Base-by-base conservation (phyloP, 2,113 vertebrate genomes). In the Podarcis muralis region DNA sequence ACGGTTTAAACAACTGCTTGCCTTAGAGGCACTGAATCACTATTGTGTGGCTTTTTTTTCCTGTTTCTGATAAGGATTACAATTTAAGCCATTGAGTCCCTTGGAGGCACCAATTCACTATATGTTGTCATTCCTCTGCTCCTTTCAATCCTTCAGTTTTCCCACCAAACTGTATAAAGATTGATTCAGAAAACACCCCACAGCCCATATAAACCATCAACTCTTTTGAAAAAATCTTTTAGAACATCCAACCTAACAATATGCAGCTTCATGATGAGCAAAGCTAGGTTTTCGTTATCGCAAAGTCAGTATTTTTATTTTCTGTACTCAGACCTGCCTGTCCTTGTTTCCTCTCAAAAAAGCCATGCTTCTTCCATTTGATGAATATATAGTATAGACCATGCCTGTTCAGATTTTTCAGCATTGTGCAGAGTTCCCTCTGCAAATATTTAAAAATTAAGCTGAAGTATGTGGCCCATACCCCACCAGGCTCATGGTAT, bases 381-480 rank as follows among this genome's bases (percentile, higher is more conserved):
- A 7, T 87, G 6, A 87, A 30, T 0, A 0, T 62, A 66, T 83
- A 77, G 8, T 81, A 76, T 1, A 32, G 15, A 6, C 16, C 27
- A 74, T n/a, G n/a, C n/a, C 9, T 83, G 20, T 62, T 35, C n/a
- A 13, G 6, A 6, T 84, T 53, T 83, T 35, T n/a, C 25, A 27
- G n/a, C 2, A 40, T n/a, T 43, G 6, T 40, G 53, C 68, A 20
- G 75, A 53, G 72, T 81, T 94, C 72, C 84, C 91, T 93, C 66
- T 86, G 84, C 83, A 94, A 74, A 89, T 92, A 90, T 87, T 87
- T 94, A 93, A 88, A 95, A 93, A 1, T 32, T 83, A 90, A 93
- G 40, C 27, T 90, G 72, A 87, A 94, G 90, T 88, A 40, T 84
- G 69, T 88, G 75, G 27, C 85, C 13, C 86, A 13, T 18, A 86